phyloP scores from a whole-genome alignment of 2,797 vertebrate genomes.

The Sebastes matsubarae region DNA sequence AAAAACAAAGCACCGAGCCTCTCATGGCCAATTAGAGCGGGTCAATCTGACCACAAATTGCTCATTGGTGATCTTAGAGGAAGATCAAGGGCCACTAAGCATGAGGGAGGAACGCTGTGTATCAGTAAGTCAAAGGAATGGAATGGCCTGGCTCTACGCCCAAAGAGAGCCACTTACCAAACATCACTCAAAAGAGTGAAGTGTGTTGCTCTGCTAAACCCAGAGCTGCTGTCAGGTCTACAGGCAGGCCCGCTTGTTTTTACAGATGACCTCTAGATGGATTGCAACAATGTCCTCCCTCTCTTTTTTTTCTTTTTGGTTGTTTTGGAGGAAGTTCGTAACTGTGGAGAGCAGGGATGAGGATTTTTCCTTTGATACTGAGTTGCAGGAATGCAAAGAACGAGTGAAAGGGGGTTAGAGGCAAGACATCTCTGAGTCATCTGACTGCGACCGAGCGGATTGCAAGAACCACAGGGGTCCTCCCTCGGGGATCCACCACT shows the following conservation, averaged over 20 bases:
- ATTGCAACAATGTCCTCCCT: slow-evolving; percentile 24
- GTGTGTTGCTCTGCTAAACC: slow-evolving; percentile 39
- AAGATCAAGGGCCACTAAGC: slow-evolving; percentile 68
- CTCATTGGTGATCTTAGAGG: slow-evolving; percentile 70
- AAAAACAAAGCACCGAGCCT: slow-evolving; percentile 45
- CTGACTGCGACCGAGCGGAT: slow-evolving; percentile 28
- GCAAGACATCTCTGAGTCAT: slow-evolving; percentile 33
- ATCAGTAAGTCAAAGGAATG: slow-evolving; percentile 65
- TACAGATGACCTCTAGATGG: slow-evolving; percentile 1
- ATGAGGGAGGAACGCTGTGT: slow-evolving; percentile 51
- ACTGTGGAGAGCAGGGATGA: neutral
- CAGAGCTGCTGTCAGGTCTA: slow-evolving; percentile 34
- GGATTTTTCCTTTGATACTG: slow-evolving; percentile 2
- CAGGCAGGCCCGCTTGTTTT: neutral
- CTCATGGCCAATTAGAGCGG: slow-evolving; percentile 65
- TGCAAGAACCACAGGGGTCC: slow-evolving; percentile 28
- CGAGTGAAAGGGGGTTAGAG: neutral
- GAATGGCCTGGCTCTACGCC: slow-evolving; percentile 63
- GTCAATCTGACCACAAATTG: slow-evolving; percentile 74
- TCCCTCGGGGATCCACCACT: slow-evolving; percentile 26
- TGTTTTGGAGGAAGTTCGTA: slow-evolving; percentile 13
- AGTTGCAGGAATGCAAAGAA: slow-evolving; percentile 32
- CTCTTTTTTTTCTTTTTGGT: neutral
- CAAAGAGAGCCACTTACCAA: slow-evolving; percentile 56
- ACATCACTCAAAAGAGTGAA: slow-evolving; percentile 51